phyloP scores from a whole-genome alignment of 2,888 invertebrate species.

The Drosophila mettleri region DNA sequence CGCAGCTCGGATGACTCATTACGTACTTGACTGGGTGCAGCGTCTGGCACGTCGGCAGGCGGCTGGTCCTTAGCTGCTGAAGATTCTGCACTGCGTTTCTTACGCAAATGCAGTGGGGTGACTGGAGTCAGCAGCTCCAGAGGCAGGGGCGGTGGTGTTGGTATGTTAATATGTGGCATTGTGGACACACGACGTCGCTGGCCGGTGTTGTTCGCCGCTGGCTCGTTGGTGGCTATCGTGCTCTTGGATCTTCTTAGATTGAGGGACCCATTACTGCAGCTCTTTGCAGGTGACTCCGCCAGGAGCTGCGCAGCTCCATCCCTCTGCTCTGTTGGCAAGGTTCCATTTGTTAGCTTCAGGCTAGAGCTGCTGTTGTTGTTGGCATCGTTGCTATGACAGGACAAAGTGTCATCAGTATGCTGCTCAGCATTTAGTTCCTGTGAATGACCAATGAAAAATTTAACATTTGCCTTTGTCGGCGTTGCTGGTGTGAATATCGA shows the following conservation, averaged over 20 bases:
- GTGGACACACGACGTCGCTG: slow-evolving; percentile 71
- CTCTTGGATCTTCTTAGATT: slow-evolving; percentile 65
- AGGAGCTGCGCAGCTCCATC: slow-evolving; percentile 24
- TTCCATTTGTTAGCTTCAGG: slow-evolving; percentile 59
- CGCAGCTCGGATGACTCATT: slow-evolving; percentile 12
- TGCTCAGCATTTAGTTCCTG: slow-evolving; percentile 67
- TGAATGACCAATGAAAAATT: slow-evolving; percentile 81
- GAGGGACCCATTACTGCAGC: slow-evolving; percentile 65
- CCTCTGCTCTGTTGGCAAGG: slow-evolving; percentile 43
- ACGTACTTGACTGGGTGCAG: slow-evolving; percentile 65
- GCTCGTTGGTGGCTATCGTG: slow-evolving; percentile 34
- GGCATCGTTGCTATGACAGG: slow-evolving; percentile 66
- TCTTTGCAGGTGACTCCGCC: slow-evolving; percentile 45
- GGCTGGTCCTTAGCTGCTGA: slow-evolving; percentile 7
- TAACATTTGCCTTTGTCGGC: slow-evolving; percentile 61
- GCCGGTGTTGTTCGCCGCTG: not conserved
- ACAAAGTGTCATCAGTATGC: slow-evolving; percentile 52
- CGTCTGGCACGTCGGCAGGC: slow-evolving; percentile 16
- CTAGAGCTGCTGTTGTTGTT: slow-evolving; percentile 55
- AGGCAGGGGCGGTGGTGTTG: slow-evolving; percentile 76
- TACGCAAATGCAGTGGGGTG: slow-evolving; percentile 65
- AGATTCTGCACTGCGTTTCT: slow-evolving; percentile 61
- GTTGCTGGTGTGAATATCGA: slow-evolving; percentile 37
- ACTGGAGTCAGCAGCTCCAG: slow-evolving; percentile 63
- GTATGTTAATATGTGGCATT: slow-evolving; percentile 72